phyloP scores from a whole-genome alignment of 2,888 invertebrate genomes.

The Agapetus fuscipes region DNA sequence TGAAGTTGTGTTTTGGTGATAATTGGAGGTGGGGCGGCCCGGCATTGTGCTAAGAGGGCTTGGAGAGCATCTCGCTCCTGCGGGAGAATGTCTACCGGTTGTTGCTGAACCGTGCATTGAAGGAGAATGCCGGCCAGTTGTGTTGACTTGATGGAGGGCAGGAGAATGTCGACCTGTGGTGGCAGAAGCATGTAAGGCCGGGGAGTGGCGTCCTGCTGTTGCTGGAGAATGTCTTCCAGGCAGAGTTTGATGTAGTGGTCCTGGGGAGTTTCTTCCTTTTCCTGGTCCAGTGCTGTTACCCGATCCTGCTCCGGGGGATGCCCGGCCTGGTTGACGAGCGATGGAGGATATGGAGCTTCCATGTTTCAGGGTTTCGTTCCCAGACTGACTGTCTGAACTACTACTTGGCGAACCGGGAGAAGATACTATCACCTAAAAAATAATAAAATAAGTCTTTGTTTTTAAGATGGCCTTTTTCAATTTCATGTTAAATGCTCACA shows the following conservation, averaged over 20 bases:
- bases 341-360: constrained; percentile 43
- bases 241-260: constrained; percentile 1
- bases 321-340: constrained; percentile 35
- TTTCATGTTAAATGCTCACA: no score
- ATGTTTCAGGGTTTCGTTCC: constrained; percentile 66
- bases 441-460: no score
- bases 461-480: no score
- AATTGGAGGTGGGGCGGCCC: constrained; percentile 26
- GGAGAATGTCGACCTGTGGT: constrained; percentile 8
- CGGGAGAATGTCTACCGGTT: constrained; percentile 10
- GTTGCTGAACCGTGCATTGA: constrained; percentile 1
- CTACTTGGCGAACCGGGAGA: constrained; percentile 83
- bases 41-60: constrained; percentile 28
- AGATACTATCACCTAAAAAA: constrained; percentile 49
- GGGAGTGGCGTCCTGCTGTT: constrained; percentile 7
- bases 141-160: not conserved
- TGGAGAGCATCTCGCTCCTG: constrained; percentile 31
- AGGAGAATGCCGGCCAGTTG: not conserved
- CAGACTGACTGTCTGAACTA: constrained; percentile 73
- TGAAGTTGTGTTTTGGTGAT: constrained; percentile 33
- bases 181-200: constrained; percentile 2
- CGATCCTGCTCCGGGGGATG: constrained; percentile 16
- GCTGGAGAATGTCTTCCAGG: constrained; percentile 9
- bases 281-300: constrained; percentile 1
- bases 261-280: constrained; percentile 10